These are phyloP conservation scores for Aspiorhynchus laticeps DNA, from an alignment of 2,113 vertebrate genomes.

Conservation along the genomic window DNA sequence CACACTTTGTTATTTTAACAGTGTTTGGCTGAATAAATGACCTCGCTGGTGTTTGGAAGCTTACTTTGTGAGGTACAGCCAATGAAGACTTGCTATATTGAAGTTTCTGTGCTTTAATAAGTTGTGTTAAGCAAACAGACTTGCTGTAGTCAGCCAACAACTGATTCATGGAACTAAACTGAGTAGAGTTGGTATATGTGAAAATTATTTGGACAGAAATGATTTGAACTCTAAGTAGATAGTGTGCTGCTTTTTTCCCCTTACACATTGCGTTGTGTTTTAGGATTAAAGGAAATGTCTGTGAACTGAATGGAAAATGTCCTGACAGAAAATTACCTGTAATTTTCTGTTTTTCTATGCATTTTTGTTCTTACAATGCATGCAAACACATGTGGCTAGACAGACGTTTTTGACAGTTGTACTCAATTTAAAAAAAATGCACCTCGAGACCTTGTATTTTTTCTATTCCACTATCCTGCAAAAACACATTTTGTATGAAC, in stretches of 20 bases:
- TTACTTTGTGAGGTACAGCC: neutral
- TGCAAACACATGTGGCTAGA: too few species aligned
- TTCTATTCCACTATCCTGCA: neutral
- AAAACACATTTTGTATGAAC: neutral
- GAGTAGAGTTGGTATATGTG: neutral
- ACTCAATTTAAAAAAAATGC: too few species aligned
- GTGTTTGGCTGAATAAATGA: slow-evolving; percentile 13
- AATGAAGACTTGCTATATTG: neutral
- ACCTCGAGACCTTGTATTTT: too few species aligned
- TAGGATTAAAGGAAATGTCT: too few species aligned
- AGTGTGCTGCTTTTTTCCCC: neutral
- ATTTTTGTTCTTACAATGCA: too few species aligned
- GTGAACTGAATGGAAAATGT: too few species aligned
- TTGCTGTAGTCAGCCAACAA: neutral
- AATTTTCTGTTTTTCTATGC: too few species aligned
- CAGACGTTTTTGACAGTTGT: too few species aligned
- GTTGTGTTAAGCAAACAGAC: neutral
- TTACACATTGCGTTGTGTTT: too few species aligned
- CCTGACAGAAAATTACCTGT: too few species aligned
- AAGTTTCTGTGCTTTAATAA: neutral
- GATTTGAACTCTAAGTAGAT: neutral
- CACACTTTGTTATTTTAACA: slow-evolving; percentile 8
- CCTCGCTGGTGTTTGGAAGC: neutral
- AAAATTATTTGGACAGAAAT: neutral
- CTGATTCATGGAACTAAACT: neutral